A percentile compares a stretch with the other conserved stretches of the same genome.
These are phyloP conservation scores for Plutella xylostella DNA, from an alignment of 2,888 invertebrate genomes.

Conservation along the genomic window DNA sequence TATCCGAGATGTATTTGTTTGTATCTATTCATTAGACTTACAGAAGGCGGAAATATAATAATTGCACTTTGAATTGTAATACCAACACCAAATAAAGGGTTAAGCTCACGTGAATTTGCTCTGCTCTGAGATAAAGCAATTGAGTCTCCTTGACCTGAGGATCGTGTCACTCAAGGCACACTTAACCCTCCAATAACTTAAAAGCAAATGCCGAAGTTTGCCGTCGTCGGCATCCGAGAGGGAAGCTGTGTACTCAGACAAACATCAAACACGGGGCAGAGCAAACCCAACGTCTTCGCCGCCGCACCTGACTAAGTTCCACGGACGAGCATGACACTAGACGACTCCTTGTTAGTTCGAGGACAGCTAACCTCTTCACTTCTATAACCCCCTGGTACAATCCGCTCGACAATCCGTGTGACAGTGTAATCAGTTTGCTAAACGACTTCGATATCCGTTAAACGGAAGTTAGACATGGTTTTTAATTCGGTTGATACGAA, in stretches of 20 bases:
- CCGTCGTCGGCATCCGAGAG: slow-evolving; percentile 6
- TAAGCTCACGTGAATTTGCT: too few species aligned
- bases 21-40: too few species aligned
- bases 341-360: slow-evolving; percentile 3
- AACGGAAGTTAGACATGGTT: neutral
- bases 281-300: slow-evolving; percentile 1
- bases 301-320: slow-evolving; percentile 7
- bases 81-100: neutral
- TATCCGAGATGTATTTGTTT: too few species aligned
- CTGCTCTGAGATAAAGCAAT: neutral
- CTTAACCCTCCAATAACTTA: slow-evolving; percentile 5
- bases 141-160: neutral
- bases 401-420: too few species aligned
- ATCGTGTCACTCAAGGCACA: slow-evolving; percentile 1
- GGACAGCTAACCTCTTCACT: neutral
- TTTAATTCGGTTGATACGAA: too few species aligned
- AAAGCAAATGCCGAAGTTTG: slow-evolving; percentile 9
- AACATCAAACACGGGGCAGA: slow-evolving; percentile 6
- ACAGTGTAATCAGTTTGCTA: too few species aligned
- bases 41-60: too few species aligned
- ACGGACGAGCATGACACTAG: neutral
- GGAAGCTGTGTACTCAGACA: slow-evolving; percentile 5
- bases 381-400: neutral
- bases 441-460: too few species aligned
- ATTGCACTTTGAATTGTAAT: neutral